These are phyloP conservation scores for Alectoris magna DNA, from an alignment of 2,797 vertebrate species.

Conservation along the genomic window DNA sequence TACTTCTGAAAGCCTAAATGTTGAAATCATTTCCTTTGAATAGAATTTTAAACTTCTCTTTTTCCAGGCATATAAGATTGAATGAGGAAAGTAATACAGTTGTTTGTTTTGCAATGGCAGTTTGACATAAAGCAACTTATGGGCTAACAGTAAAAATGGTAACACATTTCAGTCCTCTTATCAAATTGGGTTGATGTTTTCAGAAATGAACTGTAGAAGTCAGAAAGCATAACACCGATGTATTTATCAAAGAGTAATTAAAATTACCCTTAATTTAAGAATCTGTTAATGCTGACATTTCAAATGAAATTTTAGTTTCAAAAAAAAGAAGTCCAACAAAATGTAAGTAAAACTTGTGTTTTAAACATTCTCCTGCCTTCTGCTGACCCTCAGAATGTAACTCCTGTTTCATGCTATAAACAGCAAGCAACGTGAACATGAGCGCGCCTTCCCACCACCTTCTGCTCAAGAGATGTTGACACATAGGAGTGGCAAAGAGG, in stretches of 20 bases:
- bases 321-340: not conserved
- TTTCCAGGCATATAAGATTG: not conserved
- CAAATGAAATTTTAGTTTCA: not conserved
- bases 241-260: not conserved
- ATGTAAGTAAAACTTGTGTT: not conserved
- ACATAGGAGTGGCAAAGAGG: slow-evolving; percentile 28
- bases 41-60: not conserved
- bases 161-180: not conserved
- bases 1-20: not conserved
- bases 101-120: not conserved
- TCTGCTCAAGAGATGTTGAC: slow-evolving; percentile 33
- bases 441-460: not conserved
- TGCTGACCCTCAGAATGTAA: not conserved
- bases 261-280: not conserved
- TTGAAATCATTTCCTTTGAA: slow-evolving; percentile 1
- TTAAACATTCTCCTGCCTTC: not conserved
- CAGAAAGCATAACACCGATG: not conserved
- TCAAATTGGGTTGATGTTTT: not conserved
- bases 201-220: not conserved
- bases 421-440: not conserved
- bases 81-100: not conserved
- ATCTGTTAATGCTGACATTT: not conserved
- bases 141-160: not conserved
- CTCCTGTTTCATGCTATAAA: not conserved
- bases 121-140: not conserved